Percentiles rank a stretch among this genome's conserved stretches.
These are phyloP conservation scores for Coelogynopora nodosa DNA, from an alignment of 2,888 invertebrate genomes.

Conservation along the genomic window DNA sequence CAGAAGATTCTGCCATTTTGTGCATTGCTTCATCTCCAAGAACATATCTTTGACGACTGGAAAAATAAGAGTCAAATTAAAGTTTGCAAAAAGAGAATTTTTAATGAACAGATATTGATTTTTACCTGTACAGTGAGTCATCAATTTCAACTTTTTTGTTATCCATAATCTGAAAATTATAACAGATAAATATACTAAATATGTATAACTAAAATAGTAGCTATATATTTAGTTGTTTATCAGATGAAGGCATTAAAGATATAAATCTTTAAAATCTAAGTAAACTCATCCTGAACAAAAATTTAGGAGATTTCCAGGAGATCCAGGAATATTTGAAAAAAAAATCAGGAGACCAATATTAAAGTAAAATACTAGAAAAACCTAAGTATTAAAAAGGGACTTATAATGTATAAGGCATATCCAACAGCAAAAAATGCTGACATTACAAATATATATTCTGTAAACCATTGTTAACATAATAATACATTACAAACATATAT, in stretches of 20 bases:
- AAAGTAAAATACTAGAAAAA: no score
- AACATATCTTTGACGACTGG: constrained; percentile 62
- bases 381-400: no score
- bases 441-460: neutral
- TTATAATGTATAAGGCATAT: neutral
- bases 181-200: neutral
- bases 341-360: no score
- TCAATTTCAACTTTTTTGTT: neutral
- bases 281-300: no score
- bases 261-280: no score
- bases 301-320: constrained; percentile 3
- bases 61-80: constrained; percentile 44
- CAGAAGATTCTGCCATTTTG: constrained; percentile 57
- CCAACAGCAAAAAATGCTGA: neutral
- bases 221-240: no score
- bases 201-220: no score
- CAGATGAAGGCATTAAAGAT: no score
- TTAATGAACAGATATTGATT: neutral
- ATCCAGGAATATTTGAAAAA: constrained; percentile 1
- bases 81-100: neutral
- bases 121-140: constrained; percentile 26
- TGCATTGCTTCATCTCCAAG: constrained; percentile 61
- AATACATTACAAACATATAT: neutral
- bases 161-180: neutral
- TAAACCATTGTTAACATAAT: neutral